Conservation (phyloP, 2,888 invertebrate species). For the Xanthorhoe spadicearia region DNA sequence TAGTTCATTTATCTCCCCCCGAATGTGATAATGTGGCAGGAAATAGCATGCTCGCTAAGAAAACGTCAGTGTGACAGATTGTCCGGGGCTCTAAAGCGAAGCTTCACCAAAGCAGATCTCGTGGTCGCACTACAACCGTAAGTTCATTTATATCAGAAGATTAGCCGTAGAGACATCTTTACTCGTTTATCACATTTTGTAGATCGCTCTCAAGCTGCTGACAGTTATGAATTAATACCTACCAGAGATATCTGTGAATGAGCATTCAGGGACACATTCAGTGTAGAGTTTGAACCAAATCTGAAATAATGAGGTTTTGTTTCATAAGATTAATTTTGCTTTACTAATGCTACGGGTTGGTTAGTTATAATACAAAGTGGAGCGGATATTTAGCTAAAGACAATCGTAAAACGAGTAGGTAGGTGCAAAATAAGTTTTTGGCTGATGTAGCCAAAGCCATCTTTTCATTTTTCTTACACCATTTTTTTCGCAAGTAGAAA, state of each 20-base stretch:
- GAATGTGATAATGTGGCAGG: slow-evolving; percentile 45
- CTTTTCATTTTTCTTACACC: slow-evolving; percentile 2
- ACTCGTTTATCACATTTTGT: slow-evolving; percentile 64
- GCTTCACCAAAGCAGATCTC: slow-evolving; percentile 35
- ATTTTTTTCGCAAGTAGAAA: slow-evolving; percentile 16
- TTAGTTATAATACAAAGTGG: background rate
- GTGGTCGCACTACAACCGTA: slow-evolving; percentile 39
- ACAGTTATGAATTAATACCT: slow-evolving; percentile 58
- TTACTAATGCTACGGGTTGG: background rate
- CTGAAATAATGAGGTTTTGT: background rate
- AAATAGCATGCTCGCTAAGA: slow-evolving; percentile 40
- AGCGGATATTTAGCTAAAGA: too few relatives aligned
- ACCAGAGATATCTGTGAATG: slow-evolving; percentile 37
- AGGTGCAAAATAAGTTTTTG: too few relatives aligned
- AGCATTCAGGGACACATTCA: slow-evolving; percentile 3
- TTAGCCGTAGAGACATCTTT: slow-evolving; percentile 52
- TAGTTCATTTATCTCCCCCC: slow-evolving; percentile 40
- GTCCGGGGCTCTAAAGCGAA: slow-evolving; percentile 26
- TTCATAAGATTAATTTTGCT: background rate
- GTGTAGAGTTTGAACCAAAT: background rate
- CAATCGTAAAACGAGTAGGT: too few relatives aligned
- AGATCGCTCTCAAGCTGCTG: slow-evolving; percentile 59
- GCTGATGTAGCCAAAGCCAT: too few relatives aligned
- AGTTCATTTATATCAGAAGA: slow-evolving; percentile 58
- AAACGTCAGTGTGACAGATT: slow-evolving; percentile 32